A percentile compares a stretch with the other conserved stretches of the same genome.
These are phyloP conservation scores for Chloroclystis v-ata DNA, from an alignment of 2,888 invertebrate species.

Conservation along the genomic window DNA sequence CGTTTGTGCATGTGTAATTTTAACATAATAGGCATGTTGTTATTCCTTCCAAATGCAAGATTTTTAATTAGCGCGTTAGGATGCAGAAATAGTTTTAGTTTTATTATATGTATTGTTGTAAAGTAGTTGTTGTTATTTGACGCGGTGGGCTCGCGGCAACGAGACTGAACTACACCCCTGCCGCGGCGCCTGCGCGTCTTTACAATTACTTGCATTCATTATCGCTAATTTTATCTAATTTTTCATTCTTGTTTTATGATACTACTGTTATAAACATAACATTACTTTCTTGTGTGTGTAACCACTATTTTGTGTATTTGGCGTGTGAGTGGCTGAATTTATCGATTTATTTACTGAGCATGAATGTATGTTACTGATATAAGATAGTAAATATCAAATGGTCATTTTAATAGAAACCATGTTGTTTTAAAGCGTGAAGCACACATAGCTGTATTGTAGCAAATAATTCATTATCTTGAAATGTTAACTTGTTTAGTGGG, in stretches of 20 bases:
- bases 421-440: constrained; percentile 37
- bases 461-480: constrained; percentile 43
- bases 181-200: constrained; percentile 53
- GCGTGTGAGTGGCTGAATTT: constrained; percentile 59
- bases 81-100: constrained; percentile 75
- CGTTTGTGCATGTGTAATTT: constrained; percentile 20
- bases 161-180: constrained; percentile 75
- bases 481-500: constrained; percentile 52
- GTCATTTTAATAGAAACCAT: constrained; percentile 28
- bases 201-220: constrained; percentile 57
- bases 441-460: constrained; percentile 41
- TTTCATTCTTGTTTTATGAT: constrained; percentile 67
- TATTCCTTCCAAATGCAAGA: constrained; percentile 67
- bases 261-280: constrained; percentile 57
- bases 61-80: constrained; percentile 64
- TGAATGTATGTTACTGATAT: constrained; percentile 42
- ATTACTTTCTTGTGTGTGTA: constrained; percentile 68
- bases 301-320: constrained; percentile 64
- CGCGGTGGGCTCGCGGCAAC: constrained; percentile 61
- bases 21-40: constrained; percentile 66
- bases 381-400: constrained; percentile 26
- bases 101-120: constrained; percentile 72
- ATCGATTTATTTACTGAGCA: constrained; percentile 53
- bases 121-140: constrained; percentile 69
- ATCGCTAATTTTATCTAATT: constrained; percentile 53